Evolutionary conservation across 2,797 vertebrate genomes (phyloP).

Genomic region (Microctenopoma stevenorrisi): DNA sequence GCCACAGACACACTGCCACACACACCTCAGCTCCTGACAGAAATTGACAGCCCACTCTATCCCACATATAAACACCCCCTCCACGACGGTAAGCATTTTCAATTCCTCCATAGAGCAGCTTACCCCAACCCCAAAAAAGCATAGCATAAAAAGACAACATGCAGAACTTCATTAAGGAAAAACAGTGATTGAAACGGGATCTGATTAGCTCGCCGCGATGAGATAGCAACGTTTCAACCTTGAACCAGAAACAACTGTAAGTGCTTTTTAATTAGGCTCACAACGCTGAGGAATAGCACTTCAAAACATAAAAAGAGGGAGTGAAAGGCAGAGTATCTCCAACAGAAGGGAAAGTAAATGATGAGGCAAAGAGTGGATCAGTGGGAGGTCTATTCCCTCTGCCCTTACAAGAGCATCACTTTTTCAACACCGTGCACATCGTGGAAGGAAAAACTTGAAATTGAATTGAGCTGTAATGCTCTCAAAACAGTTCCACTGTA

Average conservation of each 20-base stretch:
- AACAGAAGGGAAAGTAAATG: slow-evolving; percentile 51
- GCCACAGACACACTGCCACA: slow-evolving; percentile 68
- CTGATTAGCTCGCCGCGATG: slow-evolving; percentile 70
- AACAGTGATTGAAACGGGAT: slow-evolving; percentile 74
- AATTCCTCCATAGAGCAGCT: slow-evolving; percentile 53
- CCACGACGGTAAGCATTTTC: slow-evolving; percentile 60
- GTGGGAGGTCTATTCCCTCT: slow-evolving; percentile 58
- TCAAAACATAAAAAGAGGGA: slow-evolving; percentile 57
- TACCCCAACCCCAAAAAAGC: slow-evolving; percentile 44
- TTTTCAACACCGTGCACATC: slow-evolving; percentile 48
- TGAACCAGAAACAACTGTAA: slow-evolving; percentile 73
- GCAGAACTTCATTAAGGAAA: slow-evolving; percentile 72
- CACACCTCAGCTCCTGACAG: slow-evolving; percentile 77
- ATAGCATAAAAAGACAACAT: slow-evolving; percentile 58
- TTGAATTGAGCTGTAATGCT: slow-evolving; percentile 48
- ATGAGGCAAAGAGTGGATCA: slow-evolving; percentile 57
- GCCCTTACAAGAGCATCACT: slow-evolving; percentile 53
- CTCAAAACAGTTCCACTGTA: slow-evolving; percentile 44
- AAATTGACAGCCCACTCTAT: slow-evolving; percentile 78
- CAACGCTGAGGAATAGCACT: slow-evolving; percentile 66
- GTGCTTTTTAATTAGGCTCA: slow-evolving; percentile 77
- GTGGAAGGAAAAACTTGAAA: slow-evolving; percentile 32
- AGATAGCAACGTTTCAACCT: slow-evolving; percentile 70
- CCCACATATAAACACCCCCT: slow-evolving; percentile 45
- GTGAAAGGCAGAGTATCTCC: slow-evolving; percentile 39